phyloP scores from a whole-genome alignment of 1,140 invertebrate species.

The Mactra quadrangularis region DNA sequence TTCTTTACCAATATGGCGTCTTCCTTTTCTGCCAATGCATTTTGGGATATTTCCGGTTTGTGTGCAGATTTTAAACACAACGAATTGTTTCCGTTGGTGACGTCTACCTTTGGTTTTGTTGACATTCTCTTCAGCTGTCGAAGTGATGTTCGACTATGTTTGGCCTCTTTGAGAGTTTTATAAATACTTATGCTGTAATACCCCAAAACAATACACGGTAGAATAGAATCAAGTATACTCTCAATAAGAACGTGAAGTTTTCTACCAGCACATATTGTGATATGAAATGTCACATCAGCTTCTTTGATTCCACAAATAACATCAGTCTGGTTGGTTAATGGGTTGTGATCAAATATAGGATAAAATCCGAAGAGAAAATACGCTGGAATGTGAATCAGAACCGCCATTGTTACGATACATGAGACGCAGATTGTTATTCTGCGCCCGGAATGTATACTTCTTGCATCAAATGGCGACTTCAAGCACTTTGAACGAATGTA shows the following conservation, averaged over 20 bases:
- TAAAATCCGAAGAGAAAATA: conserved; percentile 19
- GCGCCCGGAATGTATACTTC: not conserved
- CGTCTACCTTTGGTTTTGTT: too few relatives aligned
- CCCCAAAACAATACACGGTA: conserved; percentile 17
- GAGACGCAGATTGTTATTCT: not conserved
- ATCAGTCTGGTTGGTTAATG: not conserved
- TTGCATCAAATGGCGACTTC: conserved; percentile 16
- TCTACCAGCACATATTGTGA: not conserved
- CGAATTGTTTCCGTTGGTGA: too few relatives aligned
- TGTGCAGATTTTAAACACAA: too few relatives aligned
- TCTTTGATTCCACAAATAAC: conserved; percentile 12
- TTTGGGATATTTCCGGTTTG: too few relatives aligned
- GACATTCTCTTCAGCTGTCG: too few relatives aligned
- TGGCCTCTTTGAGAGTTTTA: conserved; percentile 14
- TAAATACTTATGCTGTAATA: conserved; percentile 32
- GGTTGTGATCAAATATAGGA: not conserved
- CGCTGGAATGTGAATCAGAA: conserved; percentile 10
- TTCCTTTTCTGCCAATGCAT: too few relatives aligned
- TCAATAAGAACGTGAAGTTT: conserved; percentile 13
- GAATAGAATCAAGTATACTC: conserved; percentile 3
- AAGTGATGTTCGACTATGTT: not conserved
- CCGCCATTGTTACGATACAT: not conserved
- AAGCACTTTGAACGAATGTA: conserved; percentile 35
- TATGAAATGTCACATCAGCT: not conserved
- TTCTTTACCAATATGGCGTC: too few relatives aligned